Conservation (phyloP, 2,888 invertebrate species). For the Perizoma affinitatum region DNA sequence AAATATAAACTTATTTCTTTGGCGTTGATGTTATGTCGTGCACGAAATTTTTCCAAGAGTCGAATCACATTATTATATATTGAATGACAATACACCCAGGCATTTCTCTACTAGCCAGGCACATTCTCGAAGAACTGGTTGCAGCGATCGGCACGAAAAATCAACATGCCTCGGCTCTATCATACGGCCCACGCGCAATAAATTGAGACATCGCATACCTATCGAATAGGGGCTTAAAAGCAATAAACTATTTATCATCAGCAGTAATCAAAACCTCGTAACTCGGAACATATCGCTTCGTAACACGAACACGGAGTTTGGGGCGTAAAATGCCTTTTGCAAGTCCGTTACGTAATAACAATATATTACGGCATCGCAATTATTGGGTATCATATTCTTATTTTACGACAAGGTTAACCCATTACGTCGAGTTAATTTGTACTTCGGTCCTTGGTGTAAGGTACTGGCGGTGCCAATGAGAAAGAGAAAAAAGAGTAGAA, state of each 20-base stretch:
- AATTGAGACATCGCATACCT: slow-evolving; percentile 49
- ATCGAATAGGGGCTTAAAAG: slow-evolving; percentile 42
- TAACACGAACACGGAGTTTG: slow-evolving; percentile 40
- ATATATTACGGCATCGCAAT: slow-evolving; percentile 44
- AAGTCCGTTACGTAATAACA: slow-evolving; percentile 49
- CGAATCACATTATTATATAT: slow-evolving; percentile 19
- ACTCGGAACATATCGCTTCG: slow-evolving; percentile 44
- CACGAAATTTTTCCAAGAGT: not conserved
- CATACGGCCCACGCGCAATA: slow-evolving; percentile 44
- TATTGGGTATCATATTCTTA: slow-evolving; percentile 41
- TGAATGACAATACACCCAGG: slow-evolving; percentile 26
- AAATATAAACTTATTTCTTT: no score
- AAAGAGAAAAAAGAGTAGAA: not conserved
- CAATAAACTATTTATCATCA: slow-evolving; percentile 47
- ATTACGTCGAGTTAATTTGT: slow-evolving; percentile 37
- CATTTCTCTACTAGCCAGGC: slow-evolving; percentile 26
- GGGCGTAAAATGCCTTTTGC: slow-evolving; percentile 42
- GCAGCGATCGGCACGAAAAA: slow-evolving; percentile 19
- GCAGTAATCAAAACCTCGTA: slow-evolving; percentile 41
- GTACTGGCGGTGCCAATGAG: slow-evolving; percentile 11
- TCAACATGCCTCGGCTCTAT: slow-evolving; percentile 24
- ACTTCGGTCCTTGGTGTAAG: slow-evolving; percentile 35
- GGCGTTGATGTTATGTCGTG: not conserved
- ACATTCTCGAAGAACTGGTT: slow-evolving; percentile 37
- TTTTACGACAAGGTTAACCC: slow-evolving; percentile 45